These are phyloP conservation scores for Macrophya annulata DNA, from an alignment of 2,888 invertebrate genomes.

Conservation along the genomic window DNA sequence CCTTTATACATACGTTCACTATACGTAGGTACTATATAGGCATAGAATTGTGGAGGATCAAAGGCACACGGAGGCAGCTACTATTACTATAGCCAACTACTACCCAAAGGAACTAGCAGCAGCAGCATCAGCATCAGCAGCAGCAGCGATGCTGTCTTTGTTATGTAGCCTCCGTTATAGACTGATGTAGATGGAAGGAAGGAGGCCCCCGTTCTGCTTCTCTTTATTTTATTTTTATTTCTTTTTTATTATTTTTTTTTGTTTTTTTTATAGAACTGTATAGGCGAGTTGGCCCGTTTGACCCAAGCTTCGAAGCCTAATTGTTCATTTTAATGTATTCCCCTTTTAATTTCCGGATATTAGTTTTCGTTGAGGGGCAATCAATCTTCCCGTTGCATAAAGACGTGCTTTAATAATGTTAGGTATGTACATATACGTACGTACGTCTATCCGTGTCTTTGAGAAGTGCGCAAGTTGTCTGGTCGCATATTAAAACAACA, in stretches of 20 bases:
- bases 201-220: conserved; percentile 19
- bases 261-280: background rate
- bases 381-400: conserved; percentile 42
- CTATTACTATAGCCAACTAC: conserved; percentile 26
- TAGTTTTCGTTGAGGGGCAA: conserved; percentile 43
- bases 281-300: conserved; percentile 43
- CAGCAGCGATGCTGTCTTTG: conserved; percentile 46
- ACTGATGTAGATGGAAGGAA: background rate
- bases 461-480: conserved; percentile 12
- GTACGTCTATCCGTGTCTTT: background rate
- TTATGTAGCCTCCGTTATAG: conserved; percentile 30
- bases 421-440: background rate
- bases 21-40: background rate
- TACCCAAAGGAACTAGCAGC: conserved; percentile 43
- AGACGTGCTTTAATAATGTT: background rate
- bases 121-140: conserved; percentile 1
- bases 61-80: conserved; percentile 29
- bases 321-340: conserved; percentile 53
- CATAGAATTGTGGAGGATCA: conserved; percentile 46
- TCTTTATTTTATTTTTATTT: background rate
- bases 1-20: conserved; percentile 20
- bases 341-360: conserved; percentile 50
- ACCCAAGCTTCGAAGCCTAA: conserved; percentile 49
- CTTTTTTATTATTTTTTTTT: background rate
- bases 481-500: conserved; percentile 20